A percentile compares a stretch with the other conserved stretches of the same genome.
Conservation (phyloP, 2,797 vertebrate genomes). For the Spheniscus humboldti region DNA sequence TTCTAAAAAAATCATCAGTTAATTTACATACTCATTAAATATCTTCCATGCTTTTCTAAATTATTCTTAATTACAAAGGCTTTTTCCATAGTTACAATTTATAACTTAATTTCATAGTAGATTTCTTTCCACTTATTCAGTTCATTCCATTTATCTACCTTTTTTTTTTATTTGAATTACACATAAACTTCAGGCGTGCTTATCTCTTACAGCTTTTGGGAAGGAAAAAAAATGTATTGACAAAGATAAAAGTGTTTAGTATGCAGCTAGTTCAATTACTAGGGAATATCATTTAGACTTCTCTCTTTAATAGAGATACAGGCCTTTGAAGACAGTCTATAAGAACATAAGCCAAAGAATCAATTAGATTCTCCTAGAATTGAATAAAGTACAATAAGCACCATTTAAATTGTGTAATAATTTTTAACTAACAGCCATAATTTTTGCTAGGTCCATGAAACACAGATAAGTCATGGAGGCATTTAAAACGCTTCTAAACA, state of each 20-base stretch:
- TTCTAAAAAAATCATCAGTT: constrained; percentile 25
- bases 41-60: constrained; percentile 59
- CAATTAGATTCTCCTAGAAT: constrained; percentile 43
- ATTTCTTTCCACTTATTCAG: constrained; percentile 46
- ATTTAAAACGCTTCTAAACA: constrained; percentile 22
- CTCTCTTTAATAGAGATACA: constrained; percentile 39
- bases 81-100: constrained; percentile 61
- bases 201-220: constrained; percentile 51
- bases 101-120: constrained; percentile 62
- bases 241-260: constrained; percentile 54
- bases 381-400: constrained; percentile 22
- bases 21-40: constrained; percentile 60
- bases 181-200: constrained; percentile 48
- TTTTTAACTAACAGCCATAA: constrained; percentile 47
- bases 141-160: constrained; percentile 56
- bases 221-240: constrained; percentile 35
- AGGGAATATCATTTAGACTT: constrained; percentile 50
- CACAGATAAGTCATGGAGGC: constrained; percentile 7
- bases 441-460: constrained; percentile 40
- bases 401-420: constrained; percentile 34
- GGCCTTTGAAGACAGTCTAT: constrained; percentile 29
- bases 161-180: constrained; percentile 58
- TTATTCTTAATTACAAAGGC: constrained; percentile 61
- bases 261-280: constrained; percentile 48
- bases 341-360: constrained; percentile 46